Conservation (phyloP, 2,888 invertebrate genomes). For the Cremastinae sp. region DNA sequence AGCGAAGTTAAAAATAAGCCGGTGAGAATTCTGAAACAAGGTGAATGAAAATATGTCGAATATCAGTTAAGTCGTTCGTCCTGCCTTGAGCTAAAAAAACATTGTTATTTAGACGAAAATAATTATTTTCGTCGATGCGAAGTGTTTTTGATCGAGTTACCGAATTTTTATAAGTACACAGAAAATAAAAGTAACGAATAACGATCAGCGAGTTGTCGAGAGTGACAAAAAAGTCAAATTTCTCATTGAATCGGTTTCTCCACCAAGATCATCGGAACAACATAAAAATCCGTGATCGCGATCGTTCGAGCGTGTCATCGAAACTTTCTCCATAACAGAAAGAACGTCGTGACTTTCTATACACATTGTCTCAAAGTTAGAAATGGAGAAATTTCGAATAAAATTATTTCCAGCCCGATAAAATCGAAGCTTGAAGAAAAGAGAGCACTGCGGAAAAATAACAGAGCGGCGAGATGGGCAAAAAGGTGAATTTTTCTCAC, state of each 20-base stretch:
- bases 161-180: too few relatives aligned
- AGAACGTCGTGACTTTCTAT: constrained; percentile 61
- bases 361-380: constrained; percentile 44
- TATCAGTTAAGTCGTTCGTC: too few relatives aligned
- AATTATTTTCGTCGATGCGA: constrained; percentile 10
- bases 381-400: constrained; percentile 38
- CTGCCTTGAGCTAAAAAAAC: neutral
- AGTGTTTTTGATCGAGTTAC: neutral
- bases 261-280: constrained; percentile 8
- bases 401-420: constrained; percentile 45
- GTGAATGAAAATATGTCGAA: too few relatives aligned
- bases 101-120: constrained; percentile 6
- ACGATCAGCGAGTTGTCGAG: neutral
- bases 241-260: constrained; percentile 5
- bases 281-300: constrained; percentile 43
- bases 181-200: neutral
- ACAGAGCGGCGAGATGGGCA: neutral
- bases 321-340: constrained; percentile 74
- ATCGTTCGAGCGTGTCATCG: constrained; percentile 67
- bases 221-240: neutral
- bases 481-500: neutral
- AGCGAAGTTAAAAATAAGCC: constrained; percentile 15
- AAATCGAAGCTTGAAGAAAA: neutral
- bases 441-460: constrained; percentile 12
- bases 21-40: neutral